phyloP scores from a whole-genome alignment of 2,113 vertebrate genomes.

The Phrynosoma platyrhinos region DNA sequence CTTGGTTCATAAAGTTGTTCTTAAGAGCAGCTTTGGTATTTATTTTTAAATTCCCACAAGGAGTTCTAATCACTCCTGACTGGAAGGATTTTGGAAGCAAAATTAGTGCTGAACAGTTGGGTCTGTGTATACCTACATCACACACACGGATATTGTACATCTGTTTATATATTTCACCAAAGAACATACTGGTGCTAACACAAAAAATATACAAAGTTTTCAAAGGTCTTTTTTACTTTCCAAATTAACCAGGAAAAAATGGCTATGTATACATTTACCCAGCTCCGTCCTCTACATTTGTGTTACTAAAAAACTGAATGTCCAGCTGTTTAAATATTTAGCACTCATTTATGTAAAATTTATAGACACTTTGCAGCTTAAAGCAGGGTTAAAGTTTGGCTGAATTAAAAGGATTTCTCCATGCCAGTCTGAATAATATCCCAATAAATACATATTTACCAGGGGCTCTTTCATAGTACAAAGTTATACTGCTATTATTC shows the following conservation, averaged over 20 bases:
- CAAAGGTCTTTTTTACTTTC: neutral
- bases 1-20: no score
- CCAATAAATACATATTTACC: neutral
- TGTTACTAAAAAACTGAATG: neutral
- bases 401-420: neutral
- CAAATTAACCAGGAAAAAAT: conserved; percentile 1
- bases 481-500: no score
- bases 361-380: neutral
- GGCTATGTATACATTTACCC: neutral
- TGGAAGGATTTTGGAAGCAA: no score
- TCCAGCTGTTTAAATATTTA: conserved; percentile 28
- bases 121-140: no score
- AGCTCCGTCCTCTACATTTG: neutral
- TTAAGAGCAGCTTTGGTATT: no score
- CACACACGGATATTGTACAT: no score
- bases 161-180: no score
- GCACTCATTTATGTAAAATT: neutral
- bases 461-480: no score
- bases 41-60: no score
- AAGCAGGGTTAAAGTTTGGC: neutral
- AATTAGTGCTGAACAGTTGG: no score
- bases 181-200: no score
- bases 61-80: no score
- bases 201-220: neutral
- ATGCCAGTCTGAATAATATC: neutral